Base-by-base conservation (phyloP, 2,797 vertebrate species). In the Rhincodon typus region DNA sequence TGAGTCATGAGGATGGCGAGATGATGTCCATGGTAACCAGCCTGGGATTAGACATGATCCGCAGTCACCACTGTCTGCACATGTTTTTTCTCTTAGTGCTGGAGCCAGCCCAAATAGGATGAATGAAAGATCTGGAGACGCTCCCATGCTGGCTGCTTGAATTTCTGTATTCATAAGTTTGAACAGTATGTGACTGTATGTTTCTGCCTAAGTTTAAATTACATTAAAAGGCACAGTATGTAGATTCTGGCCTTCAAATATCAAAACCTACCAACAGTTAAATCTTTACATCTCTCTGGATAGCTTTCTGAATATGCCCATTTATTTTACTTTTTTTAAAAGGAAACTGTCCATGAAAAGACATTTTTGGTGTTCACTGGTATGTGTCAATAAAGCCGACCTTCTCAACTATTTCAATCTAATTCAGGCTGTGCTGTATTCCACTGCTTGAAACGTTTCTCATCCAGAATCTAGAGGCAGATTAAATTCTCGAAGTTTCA, bases 141-240 rank as follows among this genome's bases (percentile, higher is more conserved):
- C 46, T 74, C 70, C 94, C 70, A 77, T n/a, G 53, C 27, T 77
- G 94, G 34, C 69, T 74, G 23, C 57, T 53, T 95, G 94, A 95
- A 95, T 95, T 94, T 70, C 70, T 77, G 94, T 57, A 95, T 95
- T 95, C 94, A 95, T 77, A 95, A 95, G 30, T 77, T 77, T 77
- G 46, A 95, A 95, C 70, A 77, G 94, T 95, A 77, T 19, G 46
- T 74, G 69, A 77, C 69, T 95, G 94, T 95, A 34, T 69, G 3
- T 77, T 77, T 46, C 70, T 74, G 94, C 30, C 12, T 30, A 57
- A 74, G 70, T 95, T 53, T 57, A 25, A 95, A 77, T 74, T 30
- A 77, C 30, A 74, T 95, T 95, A 53, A 50, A 95, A 74, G 67
- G 70, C 50, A 74, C 70, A 95, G 69, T 53, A 77, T 77, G 15